Evolutionary conservation across 2,113 vertebrate species (phyloP).

Genomic region (Notarius lentiginosus): DNA sequence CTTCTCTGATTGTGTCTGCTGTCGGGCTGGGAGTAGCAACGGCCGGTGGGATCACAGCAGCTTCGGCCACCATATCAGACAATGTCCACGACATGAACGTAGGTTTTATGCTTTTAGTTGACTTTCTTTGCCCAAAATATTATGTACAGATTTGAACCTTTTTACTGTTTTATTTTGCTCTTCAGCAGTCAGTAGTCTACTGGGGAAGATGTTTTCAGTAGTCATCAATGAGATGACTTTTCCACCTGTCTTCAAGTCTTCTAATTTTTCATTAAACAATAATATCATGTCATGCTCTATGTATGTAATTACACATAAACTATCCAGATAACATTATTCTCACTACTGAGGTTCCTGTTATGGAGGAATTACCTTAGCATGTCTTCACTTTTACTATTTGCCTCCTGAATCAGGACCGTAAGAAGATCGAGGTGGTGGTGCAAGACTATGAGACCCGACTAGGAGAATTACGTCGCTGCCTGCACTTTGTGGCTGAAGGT

Average conservation of each 20-base stretch:
- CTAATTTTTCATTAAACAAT: neutral
- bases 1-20: slow-evolving; percentile 67
- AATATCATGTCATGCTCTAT: neutral
- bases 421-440: slow-evolving; percentile 68
- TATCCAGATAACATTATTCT: neutral
- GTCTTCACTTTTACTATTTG: neutral
- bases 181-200: too few relatives aligned
- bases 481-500: slow-evolving; percentile 66
- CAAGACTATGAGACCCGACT: slow-evolving; percentile 62
- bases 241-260: neutral
- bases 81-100: slow-evolving; percentile 63
- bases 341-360: neutral
- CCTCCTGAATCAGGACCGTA: slow-evolving; percentile 57
- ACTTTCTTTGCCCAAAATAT: neutral
- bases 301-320: neutral
- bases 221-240: neutral
- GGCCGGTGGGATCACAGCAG: slow-evolving; percentile 67
- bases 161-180: neutral
- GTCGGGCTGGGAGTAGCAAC: slow-evolving; percentile 67
- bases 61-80: slow-evolving; percentile 69
- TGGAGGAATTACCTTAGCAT: neutral
- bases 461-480: slow-evolving; percentile 61
- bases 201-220: neutral
- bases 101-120: slow-evolving; percentile 1
- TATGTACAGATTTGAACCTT: neutral